Evolutionary conservation across 1,140 invertebrate genomes (phyloP).

Genomic region (Eumeta japonica): DNA sequence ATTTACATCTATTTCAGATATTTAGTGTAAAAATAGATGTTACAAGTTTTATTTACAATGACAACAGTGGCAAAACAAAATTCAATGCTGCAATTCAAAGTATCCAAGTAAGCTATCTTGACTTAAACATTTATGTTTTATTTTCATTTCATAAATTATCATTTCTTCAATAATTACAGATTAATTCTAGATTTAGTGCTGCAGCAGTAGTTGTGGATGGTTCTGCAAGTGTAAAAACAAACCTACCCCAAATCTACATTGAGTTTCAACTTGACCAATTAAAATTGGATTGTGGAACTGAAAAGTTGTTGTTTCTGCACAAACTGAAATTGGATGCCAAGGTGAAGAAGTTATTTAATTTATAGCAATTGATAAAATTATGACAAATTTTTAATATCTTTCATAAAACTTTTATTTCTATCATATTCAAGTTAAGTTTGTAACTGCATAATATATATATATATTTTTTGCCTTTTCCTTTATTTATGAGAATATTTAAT

Average conservation of each 20-base stretch:
- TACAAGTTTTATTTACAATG: constrained; percentile 66
- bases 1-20: background rate
- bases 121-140: constrained; percentile 3
- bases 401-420: no score
- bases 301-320: constrained; percentile 65
- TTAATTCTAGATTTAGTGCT: constrained; percentile 54
- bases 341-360: no score
- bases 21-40: constrained; percentile 63
- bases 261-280: constrained; percentile 67
- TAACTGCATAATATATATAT: no score
- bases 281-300: constrained; percentile 60
- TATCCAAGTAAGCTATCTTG: constrained; percentile 33
- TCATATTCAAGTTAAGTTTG: no score
- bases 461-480: no score
- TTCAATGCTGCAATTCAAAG: constrained; percentile 42
- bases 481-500: no score
- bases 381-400: no score
- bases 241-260: constrained; percentile 61
- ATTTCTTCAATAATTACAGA: no score
- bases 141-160: constrained; percentile 1
- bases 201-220: constrained; percentile 21
- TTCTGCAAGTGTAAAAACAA: constrained; percentile 22
- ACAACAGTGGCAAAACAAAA: constrained; percentile 58
- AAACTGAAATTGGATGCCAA: constrained; percentile 72
- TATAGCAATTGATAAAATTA: no score